Percentiles rank a stretch among this genome's conserved stretches.
Conservation (phyloP, 1,140 invertebrate genomes). For the Apis mellifera region DNA sequence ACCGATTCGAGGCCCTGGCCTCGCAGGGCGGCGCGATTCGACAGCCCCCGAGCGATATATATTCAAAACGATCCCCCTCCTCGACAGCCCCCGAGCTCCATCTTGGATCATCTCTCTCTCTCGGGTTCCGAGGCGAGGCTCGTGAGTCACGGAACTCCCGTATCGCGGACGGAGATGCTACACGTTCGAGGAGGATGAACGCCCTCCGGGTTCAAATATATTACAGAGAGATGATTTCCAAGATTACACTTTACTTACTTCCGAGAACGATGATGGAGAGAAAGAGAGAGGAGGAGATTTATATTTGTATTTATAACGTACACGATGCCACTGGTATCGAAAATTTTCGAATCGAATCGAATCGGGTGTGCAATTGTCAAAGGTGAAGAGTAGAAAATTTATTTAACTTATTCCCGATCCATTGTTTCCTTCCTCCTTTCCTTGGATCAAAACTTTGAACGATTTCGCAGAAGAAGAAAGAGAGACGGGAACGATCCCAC, state of each 20-base stretch:
- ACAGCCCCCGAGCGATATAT: slow-evolving; percentile 38
- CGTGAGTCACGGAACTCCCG: slow-evolving; percentile 29
- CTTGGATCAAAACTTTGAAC: no score
- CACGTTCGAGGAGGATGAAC: background rate
- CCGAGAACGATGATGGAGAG: slow-evolving; percentile 15
- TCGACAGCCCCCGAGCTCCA: slow-evolving; percentile 14
- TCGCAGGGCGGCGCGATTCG: slow-evolving; percentile 19
- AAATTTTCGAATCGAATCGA: no score
- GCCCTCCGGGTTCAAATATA: slow-evolving; percentile 19
- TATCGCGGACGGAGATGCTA: background rate
- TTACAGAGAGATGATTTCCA: slow-evolving; percentile 15
- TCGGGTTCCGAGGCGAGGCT: background rate
- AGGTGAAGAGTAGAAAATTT: no score
- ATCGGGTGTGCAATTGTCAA: no score
- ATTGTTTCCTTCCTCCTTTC: no score
- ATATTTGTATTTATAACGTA: background rate
- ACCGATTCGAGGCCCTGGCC: background rate
- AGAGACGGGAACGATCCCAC: no score
- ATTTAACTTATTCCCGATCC: no score
- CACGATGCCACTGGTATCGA: background rate
- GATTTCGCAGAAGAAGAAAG: no score
- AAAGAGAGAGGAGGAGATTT: slow-evolving; percentile 15
- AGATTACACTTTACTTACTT: slow-evolving; percentile 17
- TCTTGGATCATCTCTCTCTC: slow-evolving; percentile 27
- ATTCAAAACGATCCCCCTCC: slow-evolving; percentile 36